Percentiles rank a stretch among this genome's conserved stretches.
phyloP scores from a whole-genome alignment of 2,797 vertebrate genomes.

The Etheostoma perlongum region DNA sequence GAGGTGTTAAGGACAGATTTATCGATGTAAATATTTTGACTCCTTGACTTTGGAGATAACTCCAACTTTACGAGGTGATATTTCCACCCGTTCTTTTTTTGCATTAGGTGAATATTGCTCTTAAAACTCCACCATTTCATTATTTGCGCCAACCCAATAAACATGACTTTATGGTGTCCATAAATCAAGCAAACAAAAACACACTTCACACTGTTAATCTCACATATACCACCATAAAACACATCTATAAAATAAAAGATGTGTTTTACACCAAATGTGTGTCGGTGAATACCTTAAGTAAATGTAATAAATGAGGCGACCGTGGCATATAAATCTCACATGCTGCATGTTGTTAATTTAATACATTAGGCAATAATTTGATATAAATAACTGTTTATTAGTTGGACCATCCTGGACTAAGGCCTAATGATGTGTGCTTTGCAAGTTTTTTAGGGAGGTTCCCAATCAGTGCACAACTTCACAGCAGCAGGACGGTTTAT shows the following conservation, averaged over 20 bases:
- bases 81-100: conserved; percentile 92
- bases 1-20: conserved; percentile 93
- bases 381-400: conserved; percentile 99
- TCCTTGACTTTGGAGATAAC: conserved; percentile 93
- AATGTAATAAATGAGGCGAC: conserved; percentile 98
- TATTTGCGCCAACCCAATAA: conserved; percentile 98
- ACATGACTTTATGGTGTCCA: conserved; percentile 92
- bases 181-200: conserved; percentile 98
- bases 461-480: conserved; percentile 79
- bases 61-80: conserved; percentile 93
- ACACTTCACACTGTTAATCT: conserved; percentile 97
- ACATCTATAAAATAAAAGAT: conserved; percentile 90
- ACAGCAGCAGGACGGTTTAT: conserved; percentile 64
- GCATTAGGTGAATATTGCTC: conserved; percentile 96
- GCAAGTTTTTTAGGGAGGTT: conserved; percentile 76
- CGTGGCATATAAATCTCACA: conserved; percentile 93
- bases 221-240: conserved; percentile 96
- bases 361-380: conserved; percentile 99
- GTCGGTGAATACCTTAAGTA: conserved; percentile 96
- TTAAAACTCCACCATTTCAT: conserved; percentile 98
- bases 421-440: conserved; percentile 88
- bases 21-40: conserved; percentile 95
- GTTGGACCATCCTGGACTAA: conserved; percentile 89
- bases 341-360: conserved; percentile 99
- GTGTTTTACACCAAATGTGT: conserved; percentile 97